A percentile compares a stretch with the other conserved stretches of the same genome.
Evolutionary conservation across 2,797 vertebrate species (phyloP).

Genomic region (Echeneis naucrates): DNA sequence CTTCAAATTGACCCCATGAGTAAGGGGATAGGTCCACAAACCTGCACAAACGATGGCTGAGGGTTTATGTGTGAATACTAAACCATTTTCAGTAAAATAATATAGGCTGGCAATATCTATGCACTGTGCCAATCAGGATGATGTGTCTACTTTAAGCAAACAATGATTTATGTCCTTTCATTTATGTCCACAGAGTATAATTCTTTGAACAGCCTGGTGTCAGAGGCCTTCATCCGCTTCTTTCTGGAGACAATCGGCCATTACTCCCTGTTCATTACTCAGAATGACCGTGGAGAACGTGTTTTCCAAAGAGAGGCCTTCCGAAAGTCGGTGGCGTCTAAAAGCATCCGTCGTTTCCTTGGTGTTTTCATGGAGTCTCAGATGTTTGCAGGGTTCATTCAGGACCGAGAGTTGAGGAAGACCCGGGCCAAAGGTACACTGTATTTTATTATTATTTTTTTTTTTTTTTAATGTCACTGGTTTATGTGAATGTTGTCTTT

Average conservation of each 20-base stretch:
- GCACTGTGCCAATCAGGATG: constrained; percentile 6
- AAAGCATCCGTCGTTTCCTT: constrained; percentile 97
- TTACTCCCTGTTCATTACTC: constrained; percentile 96
- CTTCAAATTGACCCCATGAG: constrained; percentile 13
- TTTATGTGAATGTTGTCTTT: constrained; percentile 7
- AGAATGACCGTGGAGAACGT: constrained; percentile 93
- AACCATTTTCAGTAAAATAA: constrained; percentile 31
- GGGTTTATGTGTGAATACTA: constrained; percentile 13
- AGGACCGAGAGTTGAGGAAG: constrained; percentile 96
- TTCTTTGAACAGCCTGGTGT: constrained; percentile 95
- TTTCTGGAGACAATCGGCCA: constrained; percentile 99
- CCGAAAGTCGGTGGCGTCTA: constrained; percentile 97
- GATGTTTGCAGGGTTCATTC: constrained; percentile 99
- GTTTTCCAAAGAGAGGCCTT: constrained; percentile 96
- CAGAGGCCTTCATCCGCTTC: constrained; percentile 98
- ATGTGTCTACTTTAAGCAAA: constrained; percentile 5
- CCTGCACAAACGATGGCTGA: constrained; percentile 31
- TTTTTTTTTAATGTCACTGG: not conserved
- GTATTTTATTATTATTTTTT: no score
- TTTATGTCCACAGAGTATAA: constrained; percentile 89
- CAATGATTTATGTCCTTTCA: constrained; percentile 2
- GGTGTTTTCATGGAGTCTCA: constrained; percentile 99
- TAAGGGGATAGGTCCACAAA: constrained; percentile 15
- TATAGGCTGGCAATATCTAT: constrained; percentile 12
- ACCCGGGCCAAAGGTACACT: constrained; percentile 95